Conservation (phyloP, 2,888 invertebrate species). For the Papilio demoleus region DNA sequence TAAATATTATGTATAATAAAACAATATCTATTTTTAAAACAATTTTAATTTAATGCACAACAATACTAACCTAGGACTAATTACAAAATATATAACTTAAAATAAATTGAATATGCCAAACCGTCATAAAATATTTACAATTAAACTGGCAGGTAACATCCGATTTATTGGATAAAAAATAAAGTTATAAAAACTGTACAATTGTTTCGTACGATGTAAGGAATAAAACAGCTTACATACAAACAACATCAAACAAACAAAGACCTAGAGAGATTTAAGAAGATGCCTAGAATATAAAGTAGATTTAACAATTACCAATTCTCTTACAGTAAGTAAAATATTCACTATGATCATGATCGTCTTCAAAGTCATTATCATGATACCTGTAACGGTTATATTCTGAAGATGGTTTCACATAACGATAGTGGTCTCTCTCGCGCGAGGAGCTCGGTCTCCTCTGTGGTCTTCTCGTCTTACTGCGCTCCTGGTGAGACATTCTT, state of each 20-base stretch:
- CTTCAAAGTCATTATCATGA: conserved; percentile 58
- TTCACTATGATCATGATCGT: conserved; percentile 59
- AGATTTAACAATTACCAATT: conserved; percentile 63
- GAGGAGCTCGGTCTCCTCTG: conserved; percentile 52
- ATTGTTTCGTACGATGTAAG: background rate
- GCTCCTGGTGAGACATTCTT: conserved; percentile 65
- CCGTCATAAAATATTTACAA: conserved; percentile 31
- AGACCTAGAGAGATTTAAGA: background rate
- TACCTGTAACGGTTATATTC: conserved; percentile 50
- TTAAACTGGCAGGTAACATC: conserved; percentile 9
- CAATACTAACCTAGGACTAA: conserved; percentile 35
- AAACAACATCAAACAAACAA: background rate
- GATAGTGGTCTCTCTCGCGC: conserved; percentile 34
- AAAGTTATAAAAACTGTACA: background rate
- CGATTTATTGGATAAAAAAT: background rate
- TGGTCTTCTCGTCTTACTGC: conserved; percentile 65
- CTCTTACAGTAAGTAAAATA: conserved; percentile 63
- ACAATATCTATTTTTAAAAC: conserved; percentile 30
- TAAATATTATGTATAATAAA: conserved; percentile 19
- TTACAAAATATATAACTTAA: conserved; percentile 20
- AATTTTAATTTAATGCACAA: conserved; percentile 22
- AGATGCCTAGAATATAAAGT: background rate
- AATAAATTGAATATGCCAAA: conserved; percentile 35
- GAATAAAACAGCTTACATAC: background rate
- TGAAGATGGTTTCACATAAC: conserved; percentile 38